phyloP scores from a whole-genome alignment of 2,888 invertebrate species.

The Leptogaster cylindrica region DNA sequence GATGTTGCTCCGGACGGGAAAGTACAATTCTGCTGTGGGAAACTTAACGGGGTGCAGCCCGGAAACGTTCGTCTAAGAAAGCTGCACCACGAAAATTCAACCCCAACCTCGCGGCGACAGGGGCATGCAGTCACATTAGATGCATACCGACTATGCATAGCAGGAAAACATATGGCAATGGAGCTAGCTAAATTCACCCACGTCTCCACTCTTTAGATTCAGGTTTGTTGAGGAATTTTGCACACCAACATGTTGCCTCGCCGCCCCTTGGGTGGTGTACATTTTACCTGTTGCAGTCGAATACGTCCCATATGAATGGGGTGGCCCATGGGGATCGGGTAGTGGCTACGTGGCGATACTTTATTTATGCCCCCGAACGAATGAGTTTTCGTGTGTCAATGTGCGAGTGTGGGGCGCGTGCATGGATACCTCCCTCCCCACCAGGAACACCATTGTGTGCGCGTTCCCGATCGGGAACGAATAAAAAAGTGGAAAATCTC shows the following conservation, averaged over 20 bases:
- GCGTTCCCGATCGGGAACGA: constrained; percentile 20
- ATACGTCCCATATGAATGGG: not conserved
- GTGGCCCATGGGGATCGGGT: not conserved
- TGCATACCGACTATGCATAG: not conserved
- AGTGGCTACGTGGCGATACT: constrained; percentile 36
- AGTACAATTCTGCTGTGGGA: no score
- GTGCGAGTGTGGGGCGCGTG: constrained; percentile 3
- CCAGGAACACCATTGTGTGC: not conserved
- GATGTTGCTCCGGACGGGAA: no score
- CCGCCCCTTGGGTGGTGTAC: not conserved
- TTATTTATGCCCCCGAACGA: constrained; percentile 32
- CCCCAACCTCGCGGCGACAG: no score
- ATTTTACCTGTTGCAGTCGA: constrained; percentile 36
- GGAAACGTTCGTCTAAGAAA: constrained; percentile 2
- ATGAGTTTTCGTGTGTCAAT: constrained; percentile 10
- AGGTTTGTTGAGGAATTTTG: constrained; percentile 24
- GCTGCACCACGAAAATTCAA: no score
- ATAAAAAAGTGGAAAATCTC: constrained; percentile 45
- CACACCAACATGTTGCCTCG: constrained; percentile 33
- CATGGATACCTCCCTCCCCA: not conserved
- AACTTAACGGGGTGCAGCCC: no score
- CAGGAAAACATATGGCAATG: constrained; percentile 6
- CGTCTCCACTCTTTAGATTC: not conserved
- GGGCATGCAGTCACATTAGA: constrained; percentile 9
- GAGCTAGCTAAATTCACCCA: constrained; percentile 17